phyloP scores from a whole-genome alignment of 2,797 vertebrate species.

The Myiothlypis chrysogaster region DNA sequence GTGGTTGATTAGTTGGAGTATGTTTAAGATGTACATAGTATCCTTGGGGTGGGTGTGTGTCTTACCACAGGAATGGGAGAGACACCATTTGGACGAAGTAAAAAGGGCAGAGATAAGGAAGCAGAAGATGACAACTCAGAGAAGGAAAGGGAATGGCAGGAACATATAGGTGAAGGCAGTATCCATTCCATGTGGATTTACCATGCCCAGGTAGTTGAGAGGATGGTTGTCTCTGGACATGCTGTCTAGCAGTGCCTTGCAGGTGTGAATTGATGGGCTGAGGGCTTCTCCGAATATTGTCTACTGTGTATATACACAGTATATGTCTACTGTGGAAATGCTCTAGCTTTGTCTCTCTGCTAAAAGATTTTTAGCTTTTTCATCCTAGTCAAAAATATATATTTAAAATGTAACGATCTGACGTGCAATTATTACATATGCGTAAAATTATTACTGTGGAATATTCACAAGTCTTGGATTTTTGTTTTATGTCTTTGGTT shows the following conservation, averaged over 20 bases:
- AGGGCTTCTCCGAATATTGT: not conserved
- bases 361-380: not conserved
- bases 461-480: not conserved
- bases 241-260: not conserved
- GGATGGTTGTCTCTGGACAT: fast-evolving
- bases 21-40: not conserved
- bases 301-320: too few species aligned
- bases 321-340: too few species aligned
- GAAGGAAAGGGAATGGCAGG: not conserved
- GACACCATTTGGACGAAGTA: not conserved
- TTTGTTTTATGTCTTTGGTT: not conserved
- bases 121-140: not conserved
- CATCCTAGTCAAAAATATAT: not conserved
- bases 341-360: not conserved
- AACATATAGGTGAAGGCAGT: not conserved
- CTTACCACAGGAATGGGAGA: not conserved
- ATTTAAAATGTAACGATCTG: not conserved
- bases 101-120: not conserved
- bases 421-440: not conserved
- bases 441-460: not conserved
- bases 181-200: not conserved
- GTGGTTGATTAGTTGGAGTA: not conserved
- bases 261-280: fast-evolving
- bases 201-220: not conserved
- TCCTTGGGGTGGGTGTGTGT: fast-evolving